These are phyloP conservation scores for Phacellophora camtschatica DNA, from an alignment of 30 jellyfish, hydroid and myxozoan species.

Conservation along the genomic window DNA sequence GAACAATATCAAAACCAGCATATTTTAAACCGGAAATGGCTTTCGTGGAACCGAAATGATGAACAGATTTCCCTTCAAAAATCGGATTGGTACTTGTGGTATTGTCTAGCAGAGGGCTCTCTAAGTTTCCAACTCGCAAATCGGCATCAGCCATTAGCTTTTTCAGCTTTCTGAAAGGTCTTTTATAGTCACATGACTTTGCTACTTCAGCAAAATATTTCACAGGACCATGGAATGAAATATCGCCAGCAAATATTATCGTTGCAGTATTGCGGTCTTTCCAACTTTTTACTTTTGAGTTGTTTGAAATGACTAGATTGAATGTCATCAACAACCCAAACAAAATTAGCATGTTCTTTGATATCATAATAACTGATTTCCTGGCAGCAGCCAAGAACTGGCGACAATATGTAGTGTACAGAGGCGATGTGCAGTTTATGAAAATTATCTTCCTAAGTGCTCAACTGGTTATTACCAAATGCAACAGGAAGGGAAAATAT, in stretches of 20 bases:
- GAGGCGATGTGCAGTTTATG: too few species aligned
- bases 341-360: too few species aligned
- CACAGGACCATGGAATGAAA: slow-evolving; percentile 46
- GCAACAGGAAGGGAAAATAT: too few species aligned
- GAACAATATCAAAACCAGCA: slow-evolving; percentile 54
- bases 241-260: slow-evolving; percentile 49
- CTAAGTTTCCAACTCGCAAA: slow-evolving; percentile 35
- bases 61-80: neutral
- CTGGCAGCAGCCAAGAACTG: too few species aligned
- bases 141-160: slow-evolving; percentile 18
- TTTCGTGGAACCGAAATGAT: slow-evolving; percentile 32
- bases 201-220: slow-evolving; percentile 26
- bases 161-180: neutral
- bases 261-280: slow-evolving; percentile 14
- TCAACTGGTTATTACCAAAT: too few species aligned
- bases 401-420: too few species aligned
- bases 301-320: neutral
- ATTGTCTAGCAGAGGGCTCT: neutral
- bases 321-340: too few species aligned
- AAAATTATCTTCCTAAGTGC: too few species aligned
- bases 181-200: slow-evolving; percentile 33
- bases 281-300: neutral
- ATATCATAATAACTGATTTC: too few species aligned
- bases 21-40: slow-evolving; percentile 64
- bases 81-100: neutral